Evolutionary conservation across 2,113 vertebrate genomes (phyloP), one percentile per base, ranked within the genome.

Genomic region (Perccottus glenii): DNA sequence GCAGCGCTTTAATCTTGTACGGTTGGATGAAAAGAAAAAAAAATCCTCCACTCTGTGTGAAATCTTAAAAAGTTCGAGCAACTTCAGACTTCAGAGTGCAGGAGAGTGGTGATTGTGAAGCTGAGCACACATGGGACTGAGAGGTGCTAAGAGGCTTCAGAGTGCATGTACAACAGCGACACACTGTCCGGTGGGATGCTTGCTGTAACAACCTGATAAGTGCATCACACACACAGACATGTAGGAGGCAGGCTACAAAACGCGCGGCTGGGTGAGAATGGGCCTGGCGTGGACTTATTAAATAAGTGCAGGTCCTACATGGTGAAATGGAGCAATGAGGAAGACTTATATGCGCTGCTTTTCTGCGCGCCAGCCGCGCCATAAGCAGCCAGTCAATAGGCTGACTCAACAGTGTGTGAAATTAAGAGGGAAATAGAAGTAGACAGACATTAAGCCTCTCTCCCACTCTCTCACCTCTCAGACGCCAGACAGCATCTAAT

Each of bases 401-500:
- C 88, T 81, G 86, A 89, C 78, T 89, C 89, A 91, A 90, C 88
- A 88, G 88, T 82, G 88, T 90, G 87, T 91, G 89, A 91, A 91
- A 91, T 91, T 87, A 91, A 90, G 89, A 89, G 78, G 87, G 87
- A 89, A 91, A 89, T 89, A 87, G 86, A 90, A 90, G 87, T 81
- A 83, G 90, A 87, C 88, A 87, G 87, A 88, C 87, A 88, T 88
- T 90, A 90, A 88, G 84, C 84, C 75, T 78, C 76, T 80, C 73
- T 76, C 80, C 60, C 85, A 84, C 80, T 83, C n/a, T 81, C 85
- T 79, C 71, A 73, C 83, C 84, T 77, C 63, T 73, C 78, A 85
- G 86, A 85, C 63, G 73, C 80, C 85, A 88, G 80, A 88, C 84
- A 87, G 84, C 61, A 57, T 75, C 86, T 88, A 87, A 88, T 90